These are phyloP conservation scores for Mizuhopecten yessoensis DNA, from an alignment of 1,140 invertebrate genomes.

Conservation along the genomic window DNA sequence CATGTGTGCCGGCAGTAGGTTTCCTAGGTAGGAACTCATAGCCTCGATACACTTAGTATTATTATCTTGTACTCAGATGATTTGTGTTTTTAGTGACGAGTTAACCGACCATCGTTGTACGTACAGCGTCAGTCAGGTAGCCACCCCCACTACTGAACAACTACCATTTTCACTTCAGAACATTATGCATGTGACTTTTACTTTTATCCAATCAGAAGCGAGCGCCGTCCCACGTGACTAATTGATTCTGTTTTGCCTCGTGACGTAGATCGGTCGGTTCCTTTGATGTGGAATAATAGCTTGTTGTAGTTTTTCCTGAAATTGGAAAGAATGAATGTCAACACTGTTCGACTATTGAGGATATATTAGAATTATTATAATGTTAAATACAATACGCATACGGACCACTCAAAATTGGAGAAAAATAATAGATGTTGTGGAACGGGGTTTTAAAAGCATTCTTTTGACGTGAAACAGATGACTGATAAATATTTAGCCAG, in stretches of 20 bases:
- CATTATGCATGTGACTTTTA: constrained; percentile 62
- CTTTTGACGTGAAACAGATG: constrained; percentile 37
- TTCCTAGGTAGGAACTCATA: constrained; percentile 64
- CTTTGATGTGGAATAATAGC: constrained; percentile 19
- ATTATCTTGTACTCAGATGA: constrained; percentile 61
- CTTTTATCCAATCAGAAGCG: constrained; percentile 57
- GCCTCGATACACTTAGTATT: constrained; percentile 46
- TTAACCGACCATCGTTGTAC: constrained; percentile 56
- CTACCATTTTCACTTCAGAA: constrained; percentile 56
- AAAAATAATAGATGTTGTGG: constrained; percentile 10
- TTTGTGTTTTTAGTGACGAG: constrained; percentile 59
- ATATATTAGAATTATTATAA: constrained; percentile 18
- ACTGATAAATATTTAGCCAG: constrained; percentile 39
- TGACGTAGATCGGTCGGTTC: constrained; percentile 22
- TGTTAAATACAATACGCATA: not conserved
- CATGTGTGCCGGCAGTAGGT: constrained; percentile 61
- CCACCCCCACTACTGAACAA: constrained; percentile 60
- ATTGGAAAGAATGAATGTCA: constrained; percentile 17
- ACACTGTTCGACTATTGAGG: not conserved
- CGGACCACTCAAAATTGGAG: not conserved
- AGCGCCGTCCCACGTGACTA: constrained; percentile 53
- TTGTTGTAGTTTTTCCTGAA: constrained; percentile 39
- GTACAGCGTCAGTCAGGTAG: constrained; percentile 61
- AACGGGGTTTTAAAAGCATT: constrained; percentile 35
- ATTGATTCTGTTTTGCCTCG: constrained; percentile 59